Base-by-base conservation (phyloP, 2,113 vertebrate species). In the Cepphus grylle region DNA sequence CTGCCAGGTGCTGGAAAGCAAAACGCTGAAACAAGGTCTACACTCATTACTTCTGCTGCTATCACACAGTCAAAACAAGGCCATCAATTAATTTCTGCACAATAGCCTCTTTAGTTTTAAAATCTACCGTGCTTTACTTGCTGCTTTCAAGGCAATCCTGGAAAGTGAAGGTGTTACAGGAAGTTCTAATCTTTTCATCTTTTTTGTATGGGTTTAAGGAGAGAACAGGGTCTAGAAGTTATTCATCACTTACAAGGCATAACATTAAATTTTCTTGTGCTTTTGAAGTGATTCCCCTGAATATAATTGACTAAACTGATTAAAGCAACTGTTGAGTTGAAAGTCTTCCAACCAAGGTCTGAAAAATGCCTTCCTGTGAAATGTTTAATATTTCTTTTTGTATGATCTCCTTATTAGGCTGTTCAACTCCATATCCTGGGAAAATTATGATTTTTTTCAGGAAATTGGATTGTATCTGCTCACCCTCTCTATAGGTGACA, bases 231-330 rank as follows among this genome's bases (percentile, higher is more conserved):
- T 69, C 71, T 91, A 52, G 55, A 95, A 95, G 91, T 76, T 93
- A 93, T 94, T 95, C 91, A 93, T 91, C 91, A 83, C 89, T 96
- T 96, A 91, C 43, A 91, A 94, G 89, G 81, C 86, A 93, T 86
- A 95, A 94, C 77, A 82, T 43, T 70, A 93, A 97, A 91, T 91
- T 90, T 96, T 78, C 81, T 90, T 66, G 66, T 80, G 94, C 91
- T 96, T 97, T 97, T 96, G 96, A 97, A 96, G 95, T 91, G 91
- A 93, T 90, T 95, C 70, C 74, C 78, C 74, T 89, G 93, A 94
- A 95, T 88, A 94, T 95, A 97, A 97, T 94, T 95, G 89, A 96
- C 94, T 97, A 93, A 97, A 95, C 89, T 96, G 94, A 97, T 97
- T 96, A 97, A 97, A 97, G 93, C 49, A 94, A 94, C 83, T 90